A percentile compares a stretch with the other conserved stretches of the same genome.
phyloP scores from a whole-genome alignment of 2,113 vertebrate species.

The Muscicapa adusta region DNA sequence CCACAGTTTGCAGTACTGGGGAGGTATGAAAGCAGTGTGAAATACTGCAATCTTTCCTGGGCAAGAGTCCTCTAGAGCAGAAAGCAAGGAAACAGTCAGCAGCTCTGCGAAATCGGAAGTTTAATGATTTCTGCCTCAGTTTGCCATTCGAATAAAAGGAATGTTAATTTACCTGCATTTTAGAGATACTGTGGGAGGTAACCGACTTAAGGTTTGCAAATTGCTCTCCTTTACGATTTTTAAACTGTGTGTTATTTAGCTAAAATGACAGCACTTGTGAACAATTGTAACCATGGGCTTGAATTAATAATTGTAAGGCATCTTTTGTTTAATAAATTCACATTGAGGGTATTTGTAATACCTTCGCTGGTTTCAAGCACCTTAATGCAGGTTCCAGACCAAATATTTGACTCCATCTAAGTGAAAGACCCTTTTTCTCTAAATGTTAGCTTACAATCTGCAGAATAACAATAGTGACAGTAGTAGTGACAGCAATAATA shows the following conservation, averaged over 20 bases:
- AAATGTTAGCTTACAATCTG: not conserved
- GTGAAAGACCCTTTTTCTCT: not conserved
- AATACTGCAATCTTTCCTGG: not conserved
- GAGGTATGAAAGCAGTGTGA: not conserved
- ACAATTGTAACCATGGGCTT: not conserved
- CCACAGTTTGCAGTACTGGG: not conserved
- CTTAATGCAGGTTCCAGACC: not conserved
- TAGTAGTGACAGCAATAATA: not conserved
- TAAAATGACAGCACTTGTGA: not conserved
- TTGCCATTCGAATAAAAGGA: not conserved
- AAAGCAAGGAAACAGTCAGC: not conserved
- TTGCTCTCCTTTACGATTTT: not conserved
- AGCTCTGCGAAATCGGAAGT: not conserved
- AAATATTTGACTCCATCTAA: not conserved
- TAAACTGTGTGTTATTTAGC: not conserved
- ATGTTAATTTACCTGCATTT: not conserved
- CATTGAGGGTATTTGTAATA: not conserved
- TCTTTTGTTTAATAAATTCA: not conserved
- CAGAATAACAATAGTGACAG: not conserved
- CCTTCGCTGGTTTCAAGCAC: not conserved
- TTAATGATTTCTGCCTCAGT: not conserved
- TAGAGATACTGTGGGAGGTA: not conserved
- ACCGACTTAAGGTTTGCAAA: not conserved
- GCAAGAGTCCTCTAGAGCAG: not conserved
- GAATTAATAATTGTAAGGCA: not conserved